Percentiles rank a stretch among this genome's conserved stretches.
phyloP scores from a whole-genome alignment of 1,140 invertebrate species.

The Drosophila melanogaster region Release_6_plus_ISO1_MT NT_033779.5:7532001-7532500 shows the following conservation, averaged over 20 bases:
- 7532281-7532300: conserved; percentile 36
- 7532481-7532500: background rate
- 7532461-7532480: background rate
- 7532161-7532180: conserved; percentile 69
- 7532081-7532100: conserved; percentile 53
- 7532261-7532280: background rate
- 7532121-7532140: conserved; percentile 18
- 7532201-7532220: conserved; percentile 75
- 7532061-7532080: conserved; percentile 45
- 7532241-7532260: conserved; percentile 19
- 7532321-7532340: conserved; percentile 21
- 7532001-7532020: conserved; percentile 39
- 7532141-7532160: conserved; percentile 24
- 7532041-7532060: conserved; percentile 41
- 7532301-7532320: conserved; percentile 61
- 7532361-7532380: conserved; percentile 53
- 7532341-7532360: conserved; percentile 60
- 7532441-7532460: conserved; percentile 35
- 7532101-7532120: conserved; percentile 27
- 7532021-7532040: conserved; percentile 54
- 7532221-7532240: conserved; percentile 17
- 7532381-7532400: conserved; percentile 9
- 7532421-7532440: conserved; percentile 63
- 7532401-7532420: conserved; percentile 64
- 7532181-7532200: conserved; percentile 72